Base-by-base conservation (phyloP, 2,113 vertebrate genomes). In the Capreolus pygargus region DNA sequence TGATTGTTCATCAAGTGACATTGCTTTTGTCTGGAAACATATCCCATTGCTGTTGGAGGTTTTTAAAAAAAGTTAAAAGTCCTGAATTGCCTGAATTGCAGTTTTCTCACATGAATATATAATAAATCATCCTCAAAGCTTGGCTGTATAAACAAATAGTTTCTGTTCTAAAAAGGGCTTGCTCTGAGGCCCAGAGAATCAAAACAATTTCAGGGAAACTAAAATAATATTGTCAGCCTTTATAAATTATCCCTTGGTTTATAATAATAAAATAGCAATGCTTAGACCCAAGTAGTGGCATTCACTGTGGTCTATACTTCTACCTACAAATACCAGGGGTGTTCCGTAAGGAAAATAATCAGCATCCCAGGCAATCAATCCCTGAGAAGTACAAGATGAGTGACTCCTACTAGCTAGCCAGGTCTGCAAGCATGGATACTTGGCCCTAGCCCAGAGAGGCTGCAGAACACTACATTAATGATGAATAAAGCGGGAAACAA, bases 41-140 rank as follows among this genome's bases (percentile, higher is more conserved):
- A 86, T 89, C 60, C 85, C 57, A 89, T 55, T 89, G 92, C 81
- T 94, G 50, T 86, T 2, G 15, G 58, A 93, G 79, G 13, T 60
- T 94, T 58, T 50, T 55, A 83, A 88, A 70, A 89, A 82, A 93
- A 36, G 85, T 95, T 93, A 82, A 91, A 97, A 98, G 88, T 96
- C 89, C 60, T 89, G 36, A 98, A 91, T 94, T 97, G 60, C 45
- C 36, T 91, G 17, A 28, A 21, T 92, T 90, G 57, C 15, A 6
- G 61, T 47, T 98, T 98, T 98, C 96, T 97, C 97, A 81, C 79
- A 94, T 96, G 95, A 98, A 95, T 97, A 94, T 97, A 91, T 97
- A 98, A 97, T 97, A 98, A 95, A 92, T 97, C 76, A 15, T 82
- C 81, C 90, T 91, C 64, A 96, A 98, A 98, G 87, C n/a, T 30